phyloP scores from a whole-genome alignment of 23 tunicate genomes.

The Aplidium turbinatum region DNA sequence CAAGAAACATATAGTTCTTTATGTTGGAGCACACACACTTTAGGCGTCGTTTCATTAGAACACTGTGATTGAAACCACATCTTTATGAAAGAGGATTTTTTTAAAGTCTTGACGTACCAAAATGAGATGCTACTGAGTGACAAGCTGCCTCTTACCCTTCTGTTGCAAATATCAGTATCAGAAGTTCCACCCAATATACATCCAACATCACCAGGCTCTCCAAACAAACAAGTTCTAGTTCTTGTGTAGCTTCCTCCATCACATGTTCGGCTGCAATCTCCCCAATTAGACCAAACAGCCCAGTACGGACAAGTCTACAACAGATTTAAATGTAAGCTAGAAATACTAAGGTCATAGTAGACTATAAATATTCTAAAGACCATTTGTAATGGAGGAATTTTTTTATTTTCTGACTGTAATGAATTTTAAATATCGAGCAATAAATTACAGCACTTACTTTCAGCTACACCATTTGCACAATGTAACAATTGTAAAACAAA shows the following conservation, averaged over 20 bases:
- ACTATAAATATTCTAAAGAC: neutral
- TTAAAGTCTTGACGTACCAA: neutral
- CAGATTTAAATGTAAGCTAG: neutral
- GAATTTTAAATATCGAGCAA: too few relatives aligned
- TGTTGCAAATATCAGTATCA: constrained; percentile 26
- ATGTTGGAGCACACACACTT: too few relatives aligned
- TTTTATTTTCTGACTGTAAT: too few relatives aligned
- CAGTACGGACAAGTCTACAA: constrained; percentile 54
- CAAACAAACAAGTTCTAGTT: constrained; percentile 43
- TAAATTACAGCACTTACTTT: too few relatives aligned
- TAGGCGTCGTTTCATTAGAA: neutral
- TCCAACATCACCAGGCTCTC: constrained; percentile 51
- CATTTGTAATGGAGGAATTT: too few relatives aligned
- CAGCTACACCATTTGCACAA: too few relatives aligned
- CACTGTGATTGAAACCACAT: neutral
- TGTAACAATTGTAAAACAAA: too few relatives aligned
- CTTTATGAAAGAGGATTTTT: neutral
- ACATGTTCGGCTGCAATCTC: constrained; percentile 42
- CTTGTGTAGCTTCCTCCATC: constrained; percentile 40
- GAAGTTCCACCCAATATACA: constrained; percentile 26
- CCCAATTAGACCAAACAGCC: constrained; percentile 47
- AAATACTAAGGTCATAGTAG: neutral
- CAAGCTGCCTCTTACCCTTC: neutral
- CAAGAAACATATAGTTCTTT: constrained; percentile 18
- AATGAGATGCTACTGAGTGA: neutral